phyloP scores from a whole-genome alignment of 2,113 vertebrate species.

The Enhydra lutris region DNA sequence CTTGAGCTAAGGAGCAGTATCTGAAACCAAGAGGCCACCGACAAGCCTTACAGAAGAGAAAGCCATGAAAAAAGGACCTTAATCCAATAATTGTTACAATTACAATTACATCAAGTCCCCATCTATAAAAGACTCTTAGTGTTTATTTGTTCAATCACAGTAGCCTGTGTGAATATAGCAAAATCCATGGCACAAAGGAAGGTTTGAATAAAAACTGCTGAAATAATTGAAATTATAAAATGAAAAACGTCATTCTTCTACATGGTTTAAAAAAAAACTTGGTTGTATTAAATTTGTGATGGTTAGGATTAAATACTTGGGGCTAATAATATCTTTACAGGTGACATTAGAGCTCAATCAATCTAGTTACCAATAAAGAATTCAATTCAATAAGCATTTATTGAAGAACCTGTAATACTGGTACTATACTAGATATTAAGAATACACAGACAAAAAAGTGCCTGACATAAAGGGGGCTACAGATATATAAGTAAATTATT shows the following conservation, averaged over 20 bases:
- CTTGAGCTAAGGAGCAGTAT: neutral
- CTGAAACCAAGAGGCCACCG: neutral
- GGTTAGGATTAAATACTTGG: neutral
- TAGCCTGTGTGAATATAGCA: neutral
- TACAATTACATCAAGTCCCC: neutral
- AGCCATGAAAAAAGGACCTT: neutral
- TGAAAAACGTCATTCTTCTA: neutral
- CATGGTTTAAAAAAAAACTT: neutral
- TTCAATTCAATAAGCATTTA: neutral
- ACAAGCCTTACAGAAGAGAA: neutral
- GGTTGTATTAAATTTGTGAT: neutral
- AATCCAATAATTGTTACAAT: neutral
- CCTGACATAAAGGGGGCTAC: neutral
- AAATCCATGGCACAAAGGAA: neutral
- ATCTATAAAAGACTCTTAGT: neutral
- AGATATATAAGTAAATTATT: neutral
- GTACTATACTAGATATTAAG: neutral
- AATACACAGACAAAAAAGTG: neutral
- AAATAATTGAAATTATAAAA: neutral
- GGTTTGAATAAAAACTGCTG: neutral
- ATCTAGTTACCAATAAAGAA: neutral
- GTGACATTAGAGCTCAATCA: neutral
- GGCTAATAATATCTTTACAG: neutral
- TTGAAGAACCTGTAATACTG: neutral
- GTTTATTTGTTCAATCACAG: neutral